Evolutionary conservation across 2,888 invertebrate genomes (phyloP).

Genomic region (Dastarcus helophoroides): DNA sequence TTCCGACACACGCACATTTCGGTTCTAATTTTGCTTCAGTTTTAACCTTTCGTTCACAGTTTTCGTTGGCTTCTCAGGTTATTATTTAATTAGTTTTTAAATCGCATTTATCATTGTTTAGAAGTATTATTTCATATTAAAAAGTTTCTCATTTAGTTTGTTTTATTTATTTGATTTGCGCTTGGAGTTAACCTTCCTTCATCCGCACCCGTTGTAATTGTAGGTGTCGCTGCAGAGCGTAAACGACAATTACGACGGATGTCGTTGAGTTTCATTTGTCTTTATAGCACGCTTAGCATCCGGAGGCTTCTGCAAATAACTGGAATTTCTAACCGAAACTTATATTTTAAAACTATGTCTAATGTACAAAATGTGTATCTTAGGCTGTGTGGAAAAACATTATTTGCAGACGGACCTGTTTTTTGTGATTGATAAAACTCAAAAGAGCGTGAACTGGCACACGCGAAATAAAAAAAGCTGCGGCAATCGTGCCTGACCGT

Average conservation of each 20-base stretch:
- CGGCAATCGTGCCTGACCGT: conserved; percentile 37
- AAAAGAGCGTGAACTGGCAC: conserved; percentile 36
- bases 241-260: no score
- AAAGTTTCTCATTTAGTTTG: conserved; percentile 24
- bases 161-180: conserved; percentile 8
- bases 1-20: conserved; percentile 28
- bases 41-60: conserved; percentile 12
- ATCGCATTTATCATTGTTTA: conserved; percentile 22
- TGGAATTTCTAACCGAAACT: conserved; percentile 2
- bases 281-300: not conserved
- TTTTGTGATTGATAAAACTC: conserved; percentile 28
- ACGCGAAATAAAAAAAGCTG: conserved; percentile 30
- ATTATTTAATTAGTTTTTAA: conserved; percentile 20
- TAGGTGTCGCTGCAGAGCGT: no score
- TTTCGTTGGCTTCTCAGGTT: conserved; percentile 25
- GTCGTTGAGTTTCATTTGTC: conserved; percentile 2
- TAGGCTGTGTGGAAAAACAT: conserved; percentile 11
- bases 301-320: conserved; percentile 11
- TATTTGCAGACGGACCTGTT: conserved; percentile 17
- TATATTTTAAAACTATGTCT: not conserved
- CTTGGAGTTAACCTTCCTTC: no score
- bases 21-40: conserved; percentile 8
- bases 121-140: conserved; percentile 19
- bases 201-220: no score
- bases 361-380: not conserved